phyloP scores from a whole-genome alignment of 2,888 invertebrate species.

The Epirrhoe tristata region DNA sequence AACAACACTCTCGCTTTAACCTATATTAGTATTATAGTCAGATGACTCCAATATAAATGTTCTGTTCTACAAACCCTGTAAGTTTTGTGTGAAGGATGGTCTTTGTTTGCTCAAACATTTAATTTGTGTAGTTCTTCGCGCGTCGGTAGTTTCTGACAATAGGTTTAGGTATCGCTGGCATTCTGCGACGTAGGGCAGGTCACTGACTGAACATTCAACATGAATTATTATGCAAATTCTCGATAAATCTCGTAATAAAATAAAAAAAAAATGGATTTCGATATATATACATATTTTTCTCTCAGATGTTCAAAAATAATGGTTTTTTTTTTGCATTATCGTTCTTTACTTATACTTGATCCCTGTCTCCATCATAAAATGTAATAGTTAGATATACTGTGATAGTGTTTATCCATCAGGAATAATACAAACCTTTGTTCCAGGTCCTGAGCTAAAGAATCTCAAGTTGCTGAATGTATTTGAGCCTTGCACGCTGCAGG shows the following conservation, averaged over 20 bases:
- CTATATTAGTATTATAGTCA: too few species aligned
- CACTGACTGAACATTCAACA: not conserved
- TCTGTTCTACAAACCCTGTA: not conserved
- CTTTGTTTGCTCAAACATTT: slow-evolving; percentile 4
- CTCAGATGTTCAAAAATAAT: too few species aligned
- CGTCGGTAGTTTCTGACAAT: slow-evolving; percentile 21
- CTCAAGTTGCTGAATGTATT: slow-evolving; percentile 94
- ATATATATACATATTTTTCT: too few species aligned
- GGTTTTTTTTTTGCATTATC: too few species aligned
- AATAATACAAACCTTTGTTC: slow-evolving; percentile 53
- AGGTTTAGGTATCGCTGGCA: not conserved
- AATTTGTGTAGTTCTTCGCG: not conserved
- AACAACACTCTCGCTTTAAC: too few species aligned
- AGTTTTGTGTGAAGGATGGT: slow-evolving; percentile 13
- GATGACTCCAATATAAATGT: not conserved
- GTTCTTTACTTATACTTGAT: too few species aligned
- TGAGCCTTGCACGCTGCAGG: slow-evolving; percentile 94
- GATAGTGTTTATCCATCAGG: too few species aligned
- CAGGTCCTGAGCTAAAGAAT: slow-evolving; percentile 92
- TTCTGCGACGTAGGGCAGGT: slow-evolving; percentile 1
- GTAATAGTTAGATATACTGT: too few species aligned
- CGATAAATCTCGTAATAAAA: not conserved
- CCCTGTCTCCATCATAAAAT: too few species aligned
- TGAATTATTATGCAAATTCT: not conserved
- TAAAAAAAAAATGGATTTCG: too few species aligned